Evolutionary conservation across 1,140 invertebrate genomes (phyloP), one percentile per base, ranked within the genome.

Genomic region (Drosophila bifasciata): DNA sequence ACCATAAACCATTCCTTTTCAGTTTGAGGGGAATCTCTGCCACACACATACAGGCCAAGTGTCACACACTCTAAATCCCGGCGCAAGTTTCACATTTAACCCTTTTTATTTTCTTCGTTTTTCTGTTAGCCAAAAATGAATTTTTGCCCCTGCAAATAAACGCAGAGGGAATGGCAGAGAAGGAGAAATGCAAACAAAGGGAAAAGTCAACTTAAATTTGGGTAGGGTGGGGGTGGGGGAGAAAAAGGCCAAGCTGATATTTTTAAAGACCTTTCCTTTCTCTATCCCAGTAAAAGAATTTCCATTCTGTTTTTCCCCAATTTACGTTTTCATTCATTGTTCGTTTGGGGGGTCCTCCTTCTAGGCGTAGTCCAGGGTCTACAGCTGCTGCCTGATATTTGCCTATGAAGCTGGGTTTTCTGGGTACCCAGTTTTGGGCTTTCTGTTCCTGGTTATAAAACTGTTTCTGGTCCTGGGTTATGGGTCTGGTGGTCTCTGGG

Each of bases 251-350:
- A 21, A 19, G 39, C 32, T 36, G 48, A 68, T 68, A 40, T 53
- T 68, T 36, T 55, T 67, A 53, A 55, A 68, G 64, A 67, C 64
- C n/a, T n/a, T 28, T 67, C 46, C 59, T 51, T 40, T 28, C 16
- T 21, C 40, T 36, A 36, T n/a, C 32, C 32, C 32, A 36, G 32
- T n/a, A n/a, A 1, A 11, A 11, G 32, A 11, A 43, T 50, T 44
- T 16, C 36, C 36, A 52, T 19, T 11, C n/a, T 28, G 40, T 28
- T 64, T 11, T 63, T 64, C 63, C 25, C n/a, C 60, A 67, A 67
- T 67, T 64, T 66, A 53, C 63, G 60, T 45, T 36, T 67, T 63
- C 21, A 66, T 64, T 52, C 40, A 67, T 32, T 19, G 40, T 13
- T 8, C 25, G 15, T 15, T n/a, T 15, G 19, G 32, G 3, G 11